Evolutionary conservation across 1,140 invertebrate genomes (phyloP), one percentile per base, ranked within the genome.

Genomic region (Radopholus similis): DNA sequence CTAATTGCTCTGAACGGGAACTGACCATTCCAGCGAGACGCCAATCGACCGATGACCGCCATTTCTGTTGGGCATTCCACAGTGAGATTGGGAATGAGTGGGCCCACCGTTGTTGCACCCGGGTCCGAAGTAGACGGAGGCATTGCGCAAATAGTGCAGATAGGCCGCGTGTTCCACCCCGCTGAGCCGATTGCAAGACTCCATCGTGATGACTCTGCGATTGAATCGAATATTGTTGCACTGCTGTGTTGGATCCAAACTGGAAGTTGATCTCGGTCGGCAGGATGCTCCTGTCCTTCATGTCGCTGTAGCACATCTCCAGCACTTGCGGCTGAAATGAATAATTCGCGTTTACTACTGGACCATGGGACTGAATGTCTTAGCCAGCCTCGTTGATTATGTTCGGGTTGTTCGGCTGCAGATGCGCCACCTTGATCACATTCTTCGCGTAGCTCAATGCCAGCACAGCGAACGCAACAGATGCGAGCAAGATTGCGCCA

Each of bases 91-190:
- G 15, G 5, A n/a, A n/a, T n/a, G n/a, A n/a, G 15, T n/a, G 23
- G n/a, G 18, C 18, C 13, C 15, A 81, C 78, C 78, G 51, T 80
- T 82, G 57, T 82, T 80, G 56, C 78, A 80, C 28, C 78, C 78
- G 9, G 78, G 78, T 26, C 78, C 78, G 56, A 80, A 80, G 51
- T 80, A 80, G 34, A 82, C 72, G 54, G 65, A 73, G 15, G 80
- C 80, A 62, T 80, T 82, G 55, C 73, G 66, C 60, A 75, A 75
- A 56, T 80, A 80, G 44, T 80, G 80, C 6, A 80, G 56, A 42
- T 71, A 82, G 37, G 80, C 77, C 18, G 80, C 78, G 59, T 80
- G 67, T 44, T 82, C 80, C 8, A 80, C 78, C 42, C 78, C 78
- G 21, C 72, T 78, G 47, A 73, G 78, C 21, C 75, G 65, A 54